phyloP scores from a whole-genome alignment of 2,888 invertebrate genomes.

The Allygus modestus region DNA sequence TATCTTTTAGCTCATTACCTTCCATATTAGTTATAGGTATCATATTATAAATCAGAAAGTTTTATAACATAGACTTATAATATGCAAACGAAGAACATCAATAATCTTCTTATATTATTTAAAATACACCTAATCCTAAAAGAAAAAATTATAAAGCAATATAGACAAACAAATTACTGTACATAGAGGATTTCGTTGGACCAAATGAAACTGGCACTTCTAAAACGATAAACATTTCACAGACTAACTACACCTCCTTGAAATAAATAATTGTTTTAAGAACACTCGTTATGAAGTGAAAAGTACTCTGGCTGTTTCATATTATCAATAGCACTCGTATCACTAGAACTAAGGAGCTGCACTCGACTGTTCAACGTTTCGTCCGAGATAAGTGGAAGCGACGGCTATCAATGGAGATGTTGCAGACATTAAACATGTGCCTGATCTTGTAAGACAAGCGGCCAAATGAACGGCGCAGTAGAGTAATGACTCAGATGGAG shows the following conservation, averaged over 20 bases:
- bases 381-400: slow-evolving; percentile 2
- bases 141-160: too few relatives aligned
- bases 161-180: too few relatives aligned
- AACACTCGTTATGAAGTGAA: background rate
- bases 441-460: slow-evolving; percentile 38
- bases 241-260: background rate
- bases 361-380: background rate
- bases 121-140: too few relatives aligned
- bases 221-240: background rate
- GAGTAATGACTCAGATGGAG: background rate
- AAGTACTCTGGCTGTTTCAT: background rate
- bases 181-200: too few relatives aligned
- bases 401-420: background rate
- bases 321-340: background rate
- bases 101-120: too few relatives aligned
- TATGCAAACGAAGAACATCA: too few relatives aligned
- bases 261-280: slow-evolving; percentile 56
- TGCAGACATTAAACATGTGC: slow-evolving; percentile 36
- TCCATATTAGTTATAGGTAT: too few relatives aligned
- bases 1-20: too few relatives aligned
- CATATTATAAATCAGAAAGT: too few relatives aligned
- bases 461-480: background rate
- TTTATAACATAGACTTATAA: too few relatives aligned
- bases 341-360: background rate
- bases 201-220: too few relatives aligned